These are phyloP conservation scores for Nyctibius grandis DNA, from an alignment of 2,797 vertebrate species.

Conservation along the genomic window DNA sequence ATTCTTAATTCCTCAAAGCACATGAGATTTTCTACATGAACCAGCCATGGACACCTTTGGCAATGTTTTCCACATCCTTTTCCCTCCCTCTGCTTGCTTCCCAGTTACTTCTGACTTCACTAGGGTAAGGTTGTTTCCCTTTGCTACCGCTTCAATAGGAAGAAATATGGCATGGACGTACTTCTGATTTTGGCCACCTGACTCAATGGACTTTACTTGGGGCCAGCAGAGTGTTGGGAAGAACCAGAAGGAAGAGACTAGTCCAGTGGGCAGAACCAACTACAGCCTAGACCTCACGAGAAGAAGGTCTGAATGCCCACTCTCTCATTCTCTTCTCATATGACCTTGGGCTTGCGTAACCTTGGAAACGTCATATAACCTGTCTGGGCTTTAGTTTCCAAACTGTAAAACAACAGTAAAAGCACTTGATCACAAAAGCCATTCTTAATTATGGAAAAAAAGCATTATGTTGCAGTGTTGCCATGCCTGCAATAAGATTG, in stretches of 20 bases:
- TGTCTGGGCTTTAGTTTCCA: background rate
- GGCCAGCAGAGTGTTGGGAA: background rate
- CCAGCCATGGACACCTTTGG: background rate
- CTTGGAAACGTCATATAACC: background rate
- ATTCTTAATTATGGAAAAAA: background rate
- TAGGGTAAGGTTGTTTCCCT: background rate
- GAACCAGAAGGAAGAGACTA: background rate
- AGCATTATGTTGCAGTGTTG: background rate
- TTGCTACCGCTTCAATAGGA: background rate
- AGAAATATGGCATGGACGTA: background rate
- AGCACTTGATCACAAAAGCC: background rate
- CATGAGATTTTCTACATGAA: background rate
- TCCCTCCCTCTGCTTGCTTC: background rate
- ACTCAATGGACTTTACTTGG: background rate
- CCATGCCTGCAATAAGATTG: background rate
- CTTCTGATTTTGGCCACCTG: background rate
- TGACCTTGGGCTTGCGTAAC: background rate
- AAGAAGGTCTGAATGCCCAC: background rate
- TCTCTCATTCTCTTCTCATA: background rate
- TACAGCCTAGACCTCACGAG: background rate
- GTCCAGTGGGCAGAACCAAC: background rate
- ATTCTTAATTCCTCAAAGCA: conserved; percentile 32
- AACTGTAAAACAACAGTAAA: background rate
- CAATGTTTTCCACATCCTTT: conserved; percentile 4
- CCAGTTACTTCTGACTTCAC: background rate